Base-by-base conservation (phyloP, 2,113 vertebrate genomes). In the Canis aureus region DNA sequence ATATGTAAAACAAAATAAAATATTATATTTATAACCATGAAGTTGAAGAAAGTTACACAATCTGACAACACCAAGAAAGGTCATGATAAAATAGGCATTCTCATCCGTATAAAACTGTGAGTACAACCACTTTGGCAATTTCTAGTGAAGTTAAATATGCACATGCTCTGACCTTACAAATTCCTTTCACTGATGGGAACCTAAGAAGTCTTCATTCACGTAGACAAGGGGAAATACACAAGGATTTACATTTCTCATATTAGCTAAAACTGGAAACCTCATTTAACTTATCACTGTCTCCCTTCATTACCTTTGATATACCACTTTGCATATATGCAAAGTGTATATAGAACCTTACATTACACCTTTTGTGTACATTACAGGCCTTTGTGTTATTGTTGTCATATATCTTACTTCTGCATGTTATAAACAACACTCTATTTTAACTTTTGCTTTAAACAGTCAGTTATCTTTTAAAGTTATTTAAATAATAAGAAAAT, bases 1-100 rank as follows among this genome's bases (percentile, higher is more conserved):
- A 79, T 86, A 92, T 23, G 16, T 66, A 78, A 97, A 91, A 89
- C 85, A 74, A 91, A 96, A 74, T 74, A 69, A 62, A 49, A 83
- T 51, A 71, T 64, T 2, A 60, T 84, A 59, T 84, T 97, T 27
- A n/a, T 60, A 80, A 3, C 51, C 11, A 84, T 69, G 66, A 96
- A 19, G n/a, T 62, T 95, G 84, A 57, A 3, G 29, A 89, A 94
- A 94, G 29, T 79, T 93, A 89, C 89, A 64, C 32, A 91, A 35
- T 85, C 13, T 27, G 32, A 69, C 20, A 92, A 64, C 32, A 59
- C 25, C 67, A 71, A 85, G 74, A 93, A 74, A n/a, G 23, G 53
- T 69, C 67, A 67, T 79, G 71, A 86, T 94, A 55, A 38, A 91
- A 93, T 8, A 89, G 10, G 15, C 76, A 73, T 86, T 89, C 29